These are phyloP conservation scores for Dryas iulia DNA, from an alignment of 1,140 invertebrate species.

Conservation along the genomic window DNA sequence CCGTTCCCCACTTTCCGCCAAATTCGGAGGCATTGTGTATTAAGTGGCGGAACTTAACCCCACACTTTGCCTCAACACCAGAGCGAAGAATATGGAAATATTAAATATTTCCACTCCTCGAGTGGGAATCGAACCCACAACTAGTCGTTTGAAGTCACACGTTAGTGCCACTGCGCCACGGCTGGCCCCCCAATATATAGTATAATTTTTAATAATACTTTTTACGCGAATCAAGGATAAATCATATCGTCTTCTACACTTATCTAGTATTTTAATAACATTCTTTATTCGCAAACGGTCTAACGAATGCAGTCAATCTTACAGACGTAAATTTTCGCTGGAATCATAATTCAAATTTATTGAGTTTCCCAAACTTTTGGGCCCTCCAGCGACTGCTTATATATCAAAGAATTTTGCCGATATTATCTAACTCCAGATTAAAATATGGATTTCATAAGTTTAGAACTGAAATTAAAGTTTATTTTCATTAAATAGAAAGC, in stretches of 20 bases:
- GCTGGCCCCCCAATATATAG: too few species aligned
- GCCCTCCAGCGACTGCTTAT: slow-evolving; percentile 39
- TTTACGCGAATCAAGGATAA: background rate
- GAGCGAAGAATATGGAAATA: too few species aligned
- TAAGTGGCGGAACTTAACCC: too few species aligned
- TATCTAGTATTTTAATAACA: slow-evolving; percentile 35
- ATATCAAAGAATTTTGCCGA: slow-evolving; percentile 41
- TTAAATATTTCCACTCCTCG: too few species aligned
- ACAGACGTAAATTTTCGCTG: slow-evolving; percentile 59
- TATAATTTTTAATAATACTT: too few species aligned
- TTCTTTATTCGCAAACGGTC: slow-evolving; percentile 49
- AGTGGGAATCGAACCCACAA: too few species aligned
- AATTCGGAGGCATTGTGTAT: too few species aligned
- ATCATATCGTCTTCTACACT: background rate
- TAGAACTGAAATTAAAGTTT: slow-evolving; percentile 22
- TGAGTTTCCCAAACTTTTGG: slow-evolving; percentile 65
- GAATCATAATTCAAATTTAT: slow-evolving; percentile 71
- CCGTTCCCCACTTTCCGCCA: too few species aligned
- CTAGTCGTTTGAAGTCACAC: too few species aligned
- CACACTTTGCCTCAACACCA: too few species aligned
- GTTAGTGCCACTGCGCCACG: too few species aligned
- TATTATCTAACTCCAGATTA: slow-evolving; percentile 44
- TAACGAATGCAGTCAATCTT: slow-evolving; percentile 65
- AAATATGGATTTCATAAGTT: slow-evolving; percentile 36
- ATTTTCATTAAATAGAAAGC: slow-evolving; percentile 26